Base-by-base conservation (phyloP, 2,113 vertebrate species). In the Alces alces region DNA sequence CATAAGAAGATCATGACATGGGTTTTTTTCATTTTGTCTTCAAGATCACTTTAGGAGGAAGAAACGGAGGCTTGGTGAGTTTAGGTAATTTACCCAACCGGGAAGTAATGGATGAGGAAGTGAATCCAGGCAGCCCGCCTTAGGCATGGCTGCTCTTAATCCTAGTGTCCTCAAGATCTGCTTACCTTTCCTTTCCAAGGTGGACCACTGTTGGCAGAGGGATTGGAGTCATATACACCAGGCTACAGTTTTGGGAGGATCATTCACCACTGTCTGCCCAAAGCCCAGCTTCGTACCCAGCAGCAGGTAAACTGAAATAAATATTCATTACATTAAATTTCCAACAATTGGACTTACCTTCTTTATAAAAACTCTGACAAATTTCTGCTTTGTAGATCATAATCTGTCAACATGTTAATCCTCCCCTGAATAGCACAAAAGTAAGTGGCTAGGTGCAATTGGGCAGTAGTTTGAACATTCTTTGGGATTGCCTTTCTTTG, bases 301-400 rank as follows among this genome's bases (percentile, higher is more conserved):
- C 33, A 70, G 33, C 85, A 55, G 39, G 33, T 54, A 86, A 98
- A 66, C 43, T 27, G 2, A 14, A 76, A 60, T 87, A 85, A 86
- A 93, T 93, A 95, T 80, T 64, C 45, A 39, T 52, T 64, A 13
- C 15, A n/a, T 92, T 57, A 84, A 55, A 89, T 96, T 89, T 96
- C 86, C 92, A 96, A 86, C 45, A 52, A 66, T 28, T 70, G 55
- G 30, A 58, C 73, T 89, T 76, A 55, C 88, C 36, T 93, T 80
- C n/a, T 83, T 92, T 21, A 36, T 28, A 95, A 84, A 36, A 27
- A 91, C 57, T 23, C 54, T 43, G 82, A 61, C 79, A 89, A 30
- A 76, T 94, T 43, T 64, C 58, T 55, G 9, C n/a, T 92, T 92
- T 88, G 70, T 79, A 92, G 94, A 83, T 64, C 3, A 0, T 92